Conservation (phyloP, 2,113 vertebrate species). For the Myanophis thanlyinensis region DNA sequence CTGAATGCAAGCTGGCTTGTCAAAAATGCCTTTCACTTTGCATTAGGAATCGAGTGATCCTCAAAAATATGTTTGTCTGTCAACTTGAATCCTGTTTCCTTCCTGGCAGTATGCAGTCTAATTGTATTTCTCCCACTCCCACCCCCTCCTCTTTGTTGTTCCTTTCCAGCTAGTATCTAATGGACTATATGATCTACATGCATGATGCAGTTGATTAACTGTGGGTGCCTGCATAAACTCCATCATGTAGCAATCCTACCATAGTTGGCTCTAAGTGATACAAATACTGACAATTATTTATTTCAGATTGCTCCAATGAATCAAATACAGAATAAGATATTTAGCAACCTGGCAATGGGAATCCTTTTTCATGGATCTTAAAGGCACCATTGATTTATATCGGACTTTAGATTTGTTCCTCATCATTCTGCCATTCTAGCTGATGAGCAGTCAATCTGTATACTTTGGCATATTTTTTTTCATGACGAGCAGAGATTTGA, state of each 20-base stretch:
- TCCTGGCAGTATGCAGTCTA: conserved; percentile 59
- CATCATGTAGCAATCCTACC: conserved; percentile 50
- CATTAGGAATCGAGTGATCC: conserved; percentile 54
- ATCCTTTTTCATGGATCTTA: conserved; percentile 50
- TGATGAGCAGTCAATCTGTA: conserved; percentile 43
- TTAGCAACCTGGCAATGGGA: conserved; percentile 65
- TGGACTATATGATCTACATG: conserved; percentile 61
- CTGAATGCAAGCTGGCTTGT: conserved; percentile 54
- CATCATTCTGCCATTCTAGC: conserved; percentile 29
- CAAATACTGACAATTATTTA: conserved; percentile 61
- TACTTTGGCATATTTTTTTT: conserved; percentile 33
- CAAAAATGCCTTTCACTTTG: conserved; percentile 57
- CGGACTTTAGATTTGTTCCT: conserved; percentile 37
- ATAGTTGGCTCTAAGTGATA: conserved; percentile 61
- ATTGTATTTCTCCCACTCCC: conserved; percentile 58
- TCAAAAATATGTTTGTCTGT: conserved; percentile 68
- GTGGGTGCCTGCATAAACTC: conserved; percentile 58
- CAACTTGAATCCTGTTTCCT: conserved; percentile 56
- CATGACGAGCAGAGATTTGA: conserved; percentile 13
- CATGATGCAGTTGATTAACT: conserved; percentile 60
- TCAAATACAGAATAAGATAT: conserved; percentile 62
- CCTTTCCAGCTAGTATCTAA: conserved; percentile 62
- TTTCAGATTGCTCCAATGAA: conserved; percentile 54
- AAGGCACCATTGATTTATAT: conserved; percentile 47
- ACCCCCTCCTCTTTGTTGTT: conserved; percentile 60